Evolutionary conservation across 2,888 invertebrate genomes (phyloP).

Genomic region (Agrotis segetum): DNA sequence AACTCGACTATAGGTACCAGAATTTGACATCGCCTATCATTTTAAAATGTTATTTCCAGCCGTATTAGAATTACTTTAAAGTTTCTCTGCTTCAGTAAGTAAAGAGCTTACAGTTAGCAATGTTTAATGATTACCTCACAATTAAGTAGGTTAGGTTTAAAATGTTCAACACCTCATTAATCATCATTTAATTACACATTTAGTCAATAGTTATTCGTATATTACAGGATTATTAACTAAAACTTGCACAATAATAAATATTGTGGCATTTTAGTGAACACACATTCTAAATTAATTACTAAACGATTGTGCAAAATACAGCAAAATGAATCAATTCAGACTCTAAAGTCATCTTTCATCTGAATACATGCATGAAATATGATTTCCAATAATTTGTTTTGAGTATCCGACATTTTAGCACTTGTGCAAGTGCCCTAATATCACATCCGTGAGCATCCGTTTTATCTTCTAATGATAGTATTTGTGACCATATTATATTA

Average conservation of each 20-base stretch:
- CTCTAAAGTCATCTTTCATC: not conserved
- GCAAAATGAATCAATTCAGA: not conserved
- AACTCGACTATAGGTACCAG: too few species aligned
- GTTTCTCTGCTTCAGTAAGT: too few species aligned
- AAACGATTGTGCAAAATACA: not conserved
- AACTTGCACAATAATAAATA: not conserved
- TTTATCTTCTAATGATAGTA: too few species aligned
- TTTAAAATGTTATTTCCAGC: too few species aligned
- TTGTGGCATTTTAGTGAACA: not conserved
- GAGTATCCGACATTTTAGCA: too few species aligned
- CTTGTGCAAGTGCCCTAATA: too few species aligned
- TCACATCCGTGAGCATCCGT: too few species aligned
- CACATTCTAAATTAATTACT: not conserved
- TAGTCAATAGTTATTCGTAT: not conserved
- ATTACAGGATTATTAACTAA: not conserved
- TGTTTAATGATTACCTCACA: not conserved
- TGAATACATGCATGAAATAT: not conserved
- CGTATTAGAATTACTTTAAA: too few species aligned
- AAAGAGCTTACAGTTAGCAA: too few species aligned
- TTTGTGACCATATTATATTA: too few species aligned
- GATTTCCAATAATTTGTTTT: too few species aligned
- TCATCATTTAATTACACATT: not conserved
- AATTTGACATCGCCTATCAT: too few species aligned
- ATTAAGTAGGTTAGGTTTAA: not conserved
- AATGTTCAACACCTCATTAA: conserved; percentile 1